These are phyloP conservation scores for Mustela nigripes DNA, from an alignment of 2,113 vertebrate genomes.

Conservation along the genomic window DNA sequence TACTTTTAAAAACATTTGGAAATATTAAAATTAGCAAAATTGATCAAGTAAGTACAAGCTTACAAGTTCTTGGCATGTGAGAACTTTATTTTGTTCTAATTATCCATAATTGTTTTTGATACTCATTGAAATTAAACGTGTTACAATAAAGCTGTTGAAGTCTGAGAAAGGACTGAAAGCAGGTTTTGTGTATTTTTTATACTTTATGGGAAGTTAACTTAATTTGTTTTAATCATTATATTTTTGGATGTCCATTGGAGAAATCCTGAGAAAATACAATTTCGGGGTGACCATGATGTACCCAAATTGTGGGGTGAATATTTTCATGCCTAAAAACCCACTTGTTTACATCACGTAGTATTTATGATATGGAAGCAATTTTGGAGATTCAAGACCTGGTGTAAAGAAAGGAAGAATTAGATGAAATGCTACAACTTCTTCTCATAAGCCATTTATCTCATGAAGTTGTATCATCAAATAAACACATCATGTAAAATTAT, in stretches of 20 bases:
- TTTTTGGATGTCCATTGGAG: conserved; percentile 6
- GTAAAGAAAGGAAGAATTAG: not conserved
- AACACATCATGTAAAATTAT: not conserved
- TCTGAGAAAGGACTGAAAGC: not conserved
- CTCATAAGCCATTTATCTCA: not conserved
- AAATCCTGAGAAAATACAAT: not conserved
- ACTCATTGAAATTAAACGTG: not conserved
- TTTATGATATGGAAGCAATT: not conserved
- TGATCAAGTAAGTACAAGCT: not conserved
- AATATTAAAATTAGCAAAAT: conserved; percentile 25
- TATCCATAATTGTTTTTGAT: not conserved
- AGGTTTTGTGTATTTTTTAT: not conserved
- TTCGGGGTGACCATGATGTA: not conserved
- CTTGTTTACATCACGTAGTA: not conserved
- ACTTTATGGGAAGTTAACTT: not conserved
- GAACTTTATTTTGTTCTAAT: not conserved
- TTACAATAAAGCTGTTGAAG: not conserved
- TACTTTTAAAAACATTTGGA: not conserved
- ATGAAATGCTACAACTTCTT: not conserved
- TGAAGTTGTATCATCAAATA: not conserved
- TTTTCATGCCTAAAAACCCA: not conserved
- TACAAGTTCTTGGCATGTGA: not conserved
- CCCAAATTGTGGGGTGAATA: not conserved
- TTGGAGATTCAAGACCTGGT: not conserved
- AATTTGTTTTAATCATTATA: not conserved